phyloP scores from a whole-genome alignment of 2,888 invertebrate genomes.

The Stenodema calcarata region DNA sequence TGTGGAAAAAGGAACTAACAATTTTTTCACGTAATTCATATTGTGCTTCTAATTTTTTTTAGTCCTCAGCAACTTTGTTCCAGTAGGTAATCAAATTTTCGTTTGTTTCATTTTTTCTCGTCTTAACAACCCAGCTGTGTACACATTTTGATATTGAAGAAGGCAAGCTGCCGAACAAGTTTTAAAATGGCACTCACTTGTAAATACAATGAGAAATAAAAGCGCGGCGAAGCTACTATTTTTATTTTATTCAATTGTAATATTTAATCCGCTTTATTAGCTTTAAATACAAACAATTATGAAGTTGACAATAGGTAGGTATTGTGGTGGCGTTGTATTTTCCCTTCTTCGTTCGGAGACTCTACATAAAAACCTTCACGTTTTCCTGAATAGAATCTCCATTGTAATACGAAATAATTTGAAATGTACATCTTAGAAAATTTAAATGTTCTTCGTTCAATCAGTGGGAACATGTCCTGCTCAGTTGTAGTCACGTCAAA shows the following conservation, averaged over 20 bases:
- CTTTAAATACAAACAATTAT: background rate
- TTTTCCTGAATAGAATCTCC: background rate
- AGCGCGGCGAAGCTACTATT: background rate
- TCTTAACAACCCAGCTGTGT: background rate
- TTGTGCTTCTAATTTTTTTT: background rate
- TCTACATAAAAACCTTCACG: background rate
- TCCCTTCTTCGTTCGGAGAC: background rate
- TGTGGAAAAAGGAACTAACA: background rate
- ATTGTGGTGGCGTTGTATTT: background rate
- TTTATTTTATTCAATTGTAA: background rate
- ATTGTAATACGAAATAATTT: too few species aligned
- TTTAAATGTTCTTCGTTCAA: too few species aligned
- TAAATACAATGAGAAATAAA: background rate
- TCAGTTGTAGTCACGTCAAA: too few species aligned
- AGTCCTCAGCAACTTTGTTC: background rate
- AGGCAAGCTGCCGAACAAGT: background rate
- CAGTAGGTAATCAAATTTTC: background rate
- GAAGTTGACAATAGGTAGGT: background rate
- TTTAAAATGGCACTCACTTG: background rate
- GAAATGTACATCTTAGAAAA: too few species aligned
- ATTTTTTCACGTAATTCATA: background rate
- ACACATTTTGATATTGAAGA: too few species aligned
- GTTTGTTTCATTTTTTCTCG: background rate
- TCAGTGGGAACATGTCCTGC: too few species aligned
- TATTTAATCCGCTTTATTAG: background rate